These are phyloP conservation scores for Callorhinus ursinus DNA, from an alignment of 2,113 vertebrate genomes.

Conservation along the genomic window DNA sequence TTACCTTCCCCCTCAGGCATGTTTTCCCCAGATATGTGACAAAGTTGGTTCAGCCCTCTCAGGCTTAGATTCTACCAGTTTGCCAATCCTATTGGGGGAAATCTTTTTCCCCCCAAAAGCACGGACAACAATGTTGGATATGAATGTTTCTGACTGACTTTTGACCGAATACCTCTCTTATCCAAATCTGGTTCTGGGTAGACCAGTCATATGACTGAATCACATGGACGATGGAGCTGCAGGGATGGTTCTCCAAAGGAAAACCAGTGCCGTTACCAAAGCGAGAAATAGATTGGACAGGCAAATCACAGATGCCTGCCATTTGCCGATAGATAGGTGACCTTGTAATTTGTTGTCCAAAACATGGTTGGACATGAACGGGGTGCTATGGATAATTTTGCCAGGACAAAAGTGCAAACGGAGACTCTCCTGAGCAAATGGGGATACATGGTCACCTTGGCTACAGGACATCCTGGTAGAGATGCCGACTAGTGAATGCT, in stretches of 20 bases:
- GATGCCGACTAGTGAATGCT: not conserved
- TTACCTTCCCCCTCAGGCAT: not conserved
- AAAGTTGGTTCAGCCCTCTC: not conserved
- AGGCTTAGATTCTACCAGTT: not conserved
- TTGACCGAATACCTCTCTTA: not conserved
- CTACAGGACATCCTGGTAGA: not conserved
- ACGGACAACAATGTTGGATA: not conserved
- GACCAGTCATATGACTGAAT: not conserved
- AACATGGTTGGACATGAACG: not conserved
- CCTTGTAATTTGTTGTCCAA: not conserved
- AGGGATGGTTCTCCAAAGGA: not conserved
- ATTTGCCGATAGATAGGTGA: not conserved
- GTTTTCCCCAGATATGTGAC: not conserved
- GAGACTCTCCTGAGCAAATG: not conserved
- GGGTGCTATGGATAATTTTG: too few relatives aligned
- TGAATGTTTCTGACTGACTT: not conserved
- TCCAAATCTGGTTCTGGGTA: not conserved
- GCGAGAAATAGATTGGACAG: not conserved
- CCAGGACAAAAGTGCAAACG: not conserved
- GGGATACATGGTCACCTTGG: not conserved
- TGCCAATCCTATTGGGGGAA: not conserved
- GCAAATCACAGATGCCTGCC: not conserved
- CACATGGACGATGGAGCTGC: not conserved
- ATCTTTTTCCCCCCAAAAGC: not conserved
- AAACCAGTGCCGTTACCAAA: not conserved